phyloP scores from a whole-genome alignment of 2,113 vertebrate species.

The Aleadryas rufinucha region DNA sequence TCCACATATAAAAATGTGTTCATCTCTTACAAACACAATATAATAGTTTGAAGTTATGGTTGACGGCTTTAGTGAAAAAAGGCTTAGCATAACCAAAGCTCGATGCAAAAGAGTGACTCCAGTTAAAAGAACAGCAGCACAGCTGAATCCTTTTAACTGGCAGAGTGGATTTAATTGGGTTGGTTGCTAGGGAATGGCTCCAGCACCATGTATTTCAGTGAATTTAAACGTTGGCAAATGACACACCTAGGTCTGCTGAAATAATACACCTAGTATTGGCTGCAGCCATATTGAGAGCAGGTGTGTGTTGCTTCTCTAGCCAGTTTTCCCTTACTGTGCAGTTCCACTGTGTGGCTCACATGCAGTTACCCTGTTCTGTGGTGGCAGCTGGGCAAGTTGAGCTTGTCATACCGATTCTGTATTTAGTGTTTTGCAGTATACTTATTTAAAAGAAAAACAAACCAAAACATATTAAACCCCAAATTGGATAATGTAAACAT shows the following conservation, averaged over 20 bases:
- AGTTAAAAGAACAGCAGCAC: background rate
- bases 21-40: background rate
- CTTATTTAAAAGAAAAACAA: background rate
- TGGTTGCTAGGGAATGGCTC: constrained; percentile 69
- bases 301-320: background rate
- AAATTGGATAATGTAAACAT: background rate
- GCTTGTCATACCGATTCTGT: background rate
- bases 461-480: background rate
- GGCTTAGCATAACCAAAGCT: background rate
- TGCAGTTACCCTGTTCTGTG: background rate
- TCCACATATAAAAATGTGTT: background rate
- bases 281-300: background rate
- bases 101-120: background rate
- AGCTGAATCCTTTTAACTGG: constrained; percentile 47
- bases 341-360: background rate
- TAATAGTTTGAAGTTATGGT: background rate
- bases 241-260: constrained; percentile 1
- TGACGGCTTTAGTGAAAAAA: background rate
- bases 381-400: background rate
- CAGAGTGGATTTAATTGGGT: constrained; percentile 65
- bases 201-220: background rate
- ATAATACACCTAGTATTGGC: background rate
- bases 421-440: background rate
- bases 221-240: constrained; percentile 14
- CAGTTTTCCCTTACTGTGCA: background rate